A percentile compares a stretch with the other conserved stretches of the same genome.
Evolutionary conservation across 2,113 vertebrate genomes (phyloP).

Genomic region (Xiphorhynchus elegans): DNA sequence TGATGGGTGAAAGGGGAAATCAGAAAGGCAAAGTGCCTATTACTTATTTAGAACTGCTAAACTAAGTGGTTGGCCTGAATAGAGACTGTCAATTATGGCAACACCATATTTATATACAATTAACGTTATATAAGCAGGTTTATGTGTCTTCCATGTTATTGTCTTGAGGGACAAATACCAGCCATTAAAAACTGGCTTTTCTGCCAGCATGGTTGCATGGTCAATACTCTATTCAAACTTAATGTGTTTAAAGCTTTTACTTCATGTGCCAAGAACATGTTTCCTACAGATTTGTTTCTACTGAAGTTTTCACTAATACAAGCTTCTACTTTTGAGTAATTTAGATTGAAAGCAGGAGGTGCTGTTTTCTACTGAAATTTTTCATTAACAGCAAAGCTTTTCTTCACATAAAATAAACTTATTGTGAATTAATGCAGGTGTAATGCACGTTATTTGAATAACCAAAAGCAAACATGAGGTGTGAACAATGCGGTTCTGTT

Average conservation of each 20-base stretch:
- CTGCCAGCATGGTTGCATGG: slow-evolving; percentile 77
- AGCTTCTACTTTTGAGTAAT: slow-evolving; percentile 78
- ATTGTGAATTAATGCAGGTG: slow-evolving; percentile 67
- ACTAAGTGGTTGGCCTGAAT: slow-evolving; percentile 78
- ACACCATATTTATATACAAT: slow-evolving; percentile 85
- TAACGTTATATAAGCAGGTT: slow-evolving; percentile 80
- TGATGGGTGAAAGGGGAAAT: slow-evolving; percentile 95
- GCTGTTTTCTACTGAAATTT: slow-evolving; percentile 83
- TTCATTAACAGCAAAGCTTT: slow-evolving; percentile 79
- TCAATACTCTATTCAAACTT: slow-evolving; percentile 73
- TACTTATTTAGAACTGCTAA: slow-evolving; percentile 97
- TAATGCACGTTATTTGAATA: slow-evolving; percentile 67
- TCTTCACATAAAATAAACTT: slow-evolving; percentile 82
- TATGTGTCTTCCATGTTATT: slow-evolving; percentile 79
- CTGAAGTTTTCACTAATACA: slow-evolving; percentile 80
- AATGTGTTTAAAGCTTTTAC: slow-evolving; percentile 76
- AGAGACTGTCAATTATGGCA: slow-evolving; percentile 68
- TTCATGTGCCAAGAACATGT: slow-evolving; percentile 77
- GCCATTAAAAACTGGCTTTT: slow-evolving; percentile 72
- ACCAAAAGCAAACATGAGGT: background rate
- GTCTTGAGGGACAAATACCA: slow-evolving; percentile 73
- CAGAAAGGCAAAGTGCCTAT: slow-evolving; percentile 98
- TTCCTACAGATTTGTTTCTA: slow-evolving; percentile 84
- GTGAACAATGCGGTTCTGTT: background rate
- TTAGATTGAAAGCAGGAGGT: slow-evolving; percentile 73